Evolutionary conservation across 2,797 vertebrate species (phyloP).

Genomic region (Gastrophryne carolinensis): DNA sequence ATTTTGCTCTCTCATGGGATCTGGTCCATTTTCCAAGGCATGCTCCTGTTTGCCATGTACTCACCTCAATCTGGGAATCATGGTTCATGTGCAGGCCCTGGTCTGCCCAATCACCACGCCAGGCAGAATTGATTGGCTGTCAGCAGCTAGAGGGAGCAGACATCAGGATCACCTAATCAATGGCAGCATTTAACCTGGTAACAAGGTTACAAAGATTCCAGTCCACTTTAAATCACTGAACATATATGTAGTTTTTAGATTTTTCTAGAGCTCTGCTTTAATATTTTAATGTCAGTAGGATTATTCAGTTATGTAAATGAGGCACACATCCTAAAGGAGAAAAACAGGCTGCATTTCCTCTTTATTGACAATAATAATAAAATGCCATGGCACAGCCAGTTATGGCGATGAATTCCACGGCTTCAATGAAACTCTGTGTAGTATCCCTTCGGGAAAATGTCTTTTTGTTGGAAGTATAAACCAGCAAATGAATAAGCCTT

Average conservation of each 20-base stretch:
- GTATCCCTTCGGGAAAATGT: conserved; percentile 37
- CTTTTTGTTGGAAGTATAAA: conserved; percentile 36
- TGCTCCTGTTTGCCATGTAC: no score
- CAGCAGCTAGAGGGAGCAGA: no score
- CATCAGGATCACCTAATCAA: no score
- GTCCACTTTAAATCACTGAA: no score
- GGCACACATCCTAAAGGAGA: not conserved
- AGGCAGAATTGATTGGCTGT: no score
- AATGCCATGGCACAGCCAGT: conserved; percentile 17
- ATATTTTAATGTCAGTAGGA: not conserved
- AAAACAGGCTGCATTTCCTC: not conserved
- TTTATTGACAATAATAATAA: conserved; percentile 31
- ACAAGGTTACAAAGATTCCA: no score
- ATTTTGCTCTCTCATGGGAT: no score
- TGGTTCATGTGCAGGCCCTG: no score
- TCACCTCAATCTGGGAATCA: no score
- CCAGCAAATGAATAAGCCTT: conserved; percentile 39
- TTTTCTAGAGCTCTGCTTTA: not conserved
- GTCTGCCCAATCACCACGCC: no score
- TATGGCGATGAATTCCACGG: conserved; percentile 26
- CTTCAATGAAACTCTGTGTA: conserved; percentile 29
- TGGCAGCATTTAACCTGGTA: no score
- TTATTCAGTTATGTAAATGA: not conserved
- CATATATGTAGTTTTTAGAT: not conserved
- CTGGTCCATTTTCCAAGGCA: no score